Percentiles rank a stretch among this genome's conserved stretches.
phyloP scores from a whole-genome alignment of 2,888 invertebrate species.

The Palloptera scutellata region DNA sequence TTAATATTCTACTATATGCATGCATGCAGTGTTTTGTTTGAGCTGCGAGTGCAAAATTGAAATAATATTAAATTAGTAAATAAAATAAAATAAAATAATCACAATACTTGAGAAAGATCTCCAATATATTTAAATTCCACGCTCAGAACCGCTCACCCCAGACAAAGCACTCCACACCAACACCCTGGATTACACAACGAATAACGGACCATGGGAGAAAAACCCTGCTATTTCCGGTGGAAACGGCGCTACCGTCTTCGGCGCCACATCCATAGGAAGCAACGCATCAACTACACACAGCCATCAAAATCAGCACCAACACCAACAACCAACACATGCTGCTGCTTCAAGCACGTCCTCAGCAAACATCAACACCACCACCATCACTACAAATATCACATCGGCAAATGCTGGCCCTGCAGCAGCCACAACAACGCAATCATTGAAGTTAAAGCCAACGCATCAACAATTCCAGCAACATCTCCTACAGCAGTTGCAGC shows the following conservation, averaged over 20 bases:
- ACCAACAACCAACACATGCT: constrained; percentile 28
- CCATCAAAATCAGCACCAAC: constrained; percentile 24
- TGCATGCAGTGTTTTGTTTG: neutral
- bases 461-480: constrained; percentile 39
- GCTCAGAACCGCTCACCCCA: too few relatives aligned
- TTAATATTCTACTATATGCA: neutral
- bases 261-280: constrained; percentile 30
- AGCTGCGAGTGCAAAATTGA: neutral
- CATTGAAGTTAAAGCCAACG: constrained; percentile 31
- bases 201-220: constrained; percentile 61
- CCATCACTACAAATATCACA: constrained; percentile 51
- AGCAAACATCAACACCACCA: constrained; percentile 41
- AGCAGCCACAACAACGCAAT: constrained; percentile 34
- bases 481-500: constrained; percentile 45
- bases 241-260: neutral
- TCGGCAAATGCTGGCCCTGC: constrained; percentile 31
- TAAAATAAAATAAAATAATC: neutral
- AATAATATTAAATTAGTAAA: neutral
- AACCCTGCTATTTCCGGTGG: constrained; percentile 41
- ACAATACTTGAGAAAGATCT: too few relatives aligned
- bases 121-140: too few relatives aligned
- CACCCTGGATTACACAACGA: constrained; percentile 57
- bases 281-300: constrained; percentile 16
- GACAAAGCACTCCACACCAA: constrained; percentile 12
- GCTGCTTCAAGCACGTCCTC: constrained; percentile 16